These are phyloP conservation scores for Nudaria mundana DNA, from an alignment of 2,888 invertebrate genomes.

Conservation along the genomic window DNA sequence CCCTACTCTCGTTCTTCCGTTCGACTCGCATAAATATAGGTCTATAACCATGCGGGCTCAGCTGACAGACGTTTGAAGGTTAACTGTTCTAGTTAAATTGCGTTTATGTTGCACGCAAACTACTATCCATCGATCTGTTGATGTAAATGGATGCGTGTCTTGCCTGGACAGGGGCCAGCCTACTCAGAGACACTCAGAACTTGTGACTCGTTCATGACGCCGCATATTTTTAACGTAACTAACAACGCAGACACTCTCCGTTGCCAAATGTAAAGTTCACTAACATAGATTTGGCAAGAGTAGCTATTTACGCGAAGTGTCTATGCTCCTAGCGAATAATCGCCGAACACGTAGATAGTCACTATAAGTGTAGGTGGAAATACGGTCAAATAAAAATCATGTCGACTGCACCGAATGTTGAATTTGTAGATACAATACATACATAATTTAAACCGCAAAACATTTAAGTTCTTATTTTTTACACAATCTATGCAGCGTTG, in stretches of 20 bases:
- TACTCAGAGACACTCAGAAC: constrained; percentile 51
- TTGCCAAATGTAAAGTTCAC: constrained; percentile 80
- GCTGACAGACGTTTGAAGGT: constrained; percentile 37
- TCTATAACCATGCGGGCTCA: constrained; percentile 32
- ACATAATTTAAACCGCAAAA: too few species aligned
- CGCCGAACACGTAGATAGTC: constrained; percentile 35
- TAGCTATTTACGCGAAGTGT: constrained; percentile 64
- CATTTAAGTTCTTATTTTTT: too few species aligned
- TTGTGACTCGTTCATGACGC: constrained; percentile 76
- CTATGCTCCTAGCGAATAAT: constrained; percentile 50
- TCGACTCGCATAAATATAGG: constrained; percentile 18
- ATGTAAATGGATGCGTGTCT: constrained; percentile 39
- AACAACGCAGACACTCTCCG: constrained; percentile 66
- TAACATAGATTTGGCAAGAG: constrained; percentile 78
- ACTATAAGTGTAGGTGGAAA: constrained; percentile 19
- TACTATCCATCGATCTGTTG: constrained; percentile 27
- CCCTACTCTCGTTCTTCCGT: constrained; percentile 29
- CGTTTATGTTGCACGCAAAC: constrained; percentile 23
- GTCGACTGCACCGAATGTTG: background rate
- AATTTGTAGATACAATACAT: background rate
- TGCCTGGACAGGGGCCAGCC: constrained; percentile 67
- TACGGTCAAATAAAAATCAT: constrained; percentile 10
- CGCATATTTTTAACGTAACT: constrained; percentile 79
- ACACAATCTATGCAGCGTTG: too few species aligned
- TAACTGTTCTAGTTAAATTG: constrained; percentile 34